Evolutionary conservation across 2,888 invertebrate species (phyloP), one percentile per base, ranked within the genome.

Genomic region (Acanthococcus lagerstroemiae): DNA sequence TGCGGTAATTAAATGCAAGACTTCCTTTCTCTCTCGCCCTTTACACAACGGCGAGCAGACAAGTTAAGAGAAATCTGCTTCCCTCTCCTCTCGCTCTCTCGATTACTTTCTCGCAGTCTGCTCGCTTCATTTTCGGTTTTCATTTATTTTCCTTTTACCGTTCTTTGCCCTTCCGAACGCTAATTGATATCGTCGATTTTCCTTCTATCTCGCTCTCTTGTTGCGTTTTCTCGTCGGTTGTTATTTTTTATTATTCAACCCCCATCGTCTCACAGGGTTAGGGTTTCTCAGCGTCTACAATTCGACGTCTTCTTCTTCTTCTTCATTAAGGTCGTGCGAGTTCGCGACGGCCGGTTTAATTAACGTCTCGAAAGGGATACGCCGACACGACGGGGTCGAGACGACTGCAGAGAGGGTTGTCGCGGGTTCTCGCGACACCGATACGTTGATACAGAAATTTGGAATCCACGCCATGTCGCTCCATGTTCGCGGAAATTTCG

Each of bases 1-100:
- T 63, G 63, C 50, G 63, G 63, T 63, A 63, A 63, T 63, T 63
- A 63, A 63, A 63, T 63, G 63, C 63, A 63, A 63, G 63, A 63
- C 30, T 63, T 63, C 52, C 63, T 63, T 54, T 52, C 63, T 52
- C 63, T 37, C 54, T 63, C 50, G n/a, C n/a, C n/a, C n/a, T n/a
- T n/a, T n/a, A n/a, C 37, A n/a, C 37, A 27, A 30, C 52, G 30
- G 54, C 24, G 24, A 44, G 63, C 63, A 63, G 63, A 63, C 63
- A 63, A 63, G 63, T 63, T 52, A 52, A 63, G 63, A 30, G 63
- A 63, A 63, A 63, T 54, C 54, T 54, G 12, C 48, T 17, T 19
- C 48, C 48, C 19, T 2, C 48, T 9, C 21, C 19, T 21, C 19
- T 48, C 37, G 37, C 46, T n/a, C n/a, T n/a, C n/a, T n/a, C n/a